Conservation (phyloP, 2,113 vertebrate genomes). For the Vulpes ferrilata region DNA sequence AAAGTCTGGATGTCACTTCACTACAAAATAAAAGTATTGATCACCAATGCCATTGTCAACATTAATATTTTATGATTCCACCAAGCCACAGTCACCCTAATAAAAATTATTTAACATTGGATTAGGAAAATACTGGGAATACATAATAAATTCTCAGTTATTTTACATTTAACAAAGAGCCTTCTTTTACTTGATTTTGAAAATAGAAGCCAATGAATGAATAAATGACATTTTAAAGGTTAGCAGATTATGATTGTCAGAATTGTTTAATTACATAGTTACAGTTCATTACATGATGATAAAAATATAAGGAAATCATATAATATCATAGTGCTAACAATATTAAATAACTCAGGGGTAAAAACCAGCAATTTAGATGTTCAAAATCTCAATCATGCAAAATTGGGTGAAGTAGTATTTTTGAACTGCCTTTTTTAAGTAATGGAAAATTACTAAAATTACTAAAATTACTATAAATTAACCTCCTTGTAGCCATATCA, state of each 20-base stretch:
- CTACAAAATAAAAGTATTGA: constrained; percentile 11
- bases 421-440: constrained; percentile 5
- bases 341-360: constrained; percentile 35
- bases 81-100: not conserved
- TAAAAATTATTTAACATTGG: not conserved
- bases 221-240: constrained; percentile 75
- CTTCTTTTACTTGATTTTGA: constrained; percentile 69
- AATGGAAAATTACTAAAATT: not conserved
- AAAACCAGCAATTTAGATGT: constrained; percentile 56
- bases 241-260: constrained; percentile 72
- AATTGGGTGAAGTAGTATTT: constrained; percentile 47
- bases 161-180: constrained; percentile 70
- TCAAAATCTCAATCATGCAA: constrained; percentile 53
- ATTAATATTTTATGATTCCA: not conserved
- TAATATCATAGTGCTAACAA: constrained; percentile 57
- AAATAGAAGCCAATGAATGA: constrained; percentile 63
- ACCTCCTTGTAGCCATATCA: not conserved
- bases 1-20: not conserved
- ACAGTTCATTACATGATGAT: constrained; percentile 68
- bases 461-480: not conserved
- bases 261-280: constrained; percentile 76
- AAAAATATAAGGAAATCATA: constrained; percentile 68
- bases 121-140: constrained; percentile 56
- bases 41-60: not conserved
- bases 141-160: constrained; percentile 57